Evolutionary conservation across 2,888 invertebrate species (phyloP).

Genomic region (Drosophila multiciliata): DNA sequence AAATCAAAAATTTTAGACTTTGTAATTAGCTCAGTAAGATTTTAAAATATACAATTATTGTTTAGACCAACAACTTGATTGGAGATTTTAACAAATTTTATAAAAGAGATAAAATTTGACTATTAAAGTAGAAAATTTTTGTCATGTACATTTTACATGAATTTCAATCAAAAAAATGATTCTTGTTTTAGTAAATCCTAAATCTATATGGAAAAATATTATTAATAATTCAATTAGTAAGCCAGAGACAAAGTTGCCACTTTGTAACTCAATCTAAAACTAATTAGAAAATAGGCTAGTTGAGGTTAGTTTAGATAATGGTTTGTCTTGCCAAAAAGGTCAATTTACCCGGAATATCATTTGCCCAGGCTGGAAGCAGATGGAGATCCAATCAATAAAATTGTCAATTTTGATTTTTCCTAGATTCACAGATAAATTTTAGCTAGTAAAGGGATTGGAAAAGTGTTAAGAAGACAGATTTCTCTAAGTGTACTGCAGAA

Average conservation of each 20-base stretch:
- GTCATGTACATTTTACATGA: not conserved
- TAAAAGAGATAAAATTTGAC: not conserved
- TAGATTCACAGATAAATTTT: not conserved
- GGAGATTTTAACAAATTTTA: not conserved
- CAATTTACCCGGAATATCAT: not conserved
- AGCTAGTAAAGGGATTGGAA: not conserved
- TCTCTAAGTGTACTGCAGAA: not conserved
- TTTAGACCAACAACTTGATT: not conserved
- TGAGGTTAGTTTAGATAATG: not conserved
- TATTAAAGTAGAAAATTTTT: not conserved
- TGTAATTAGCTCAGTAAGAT: not conserved
- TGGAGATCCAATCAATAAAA: not conserved
- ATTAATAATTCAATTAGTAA: not conserved
- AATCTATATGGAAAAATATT: not conserved
- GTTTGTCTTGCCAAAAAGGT: not conserved
- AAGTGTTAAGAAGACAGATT: not conserved
- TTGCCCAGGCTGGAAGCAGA: not conserved
- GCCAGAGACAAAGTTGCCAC: accelerated
- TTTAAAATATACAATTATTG: not conserved
- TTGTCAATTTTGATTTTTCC: not conserved
- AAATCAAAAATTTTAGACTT: not conserved
- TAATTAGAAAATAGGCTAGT: not conserved
- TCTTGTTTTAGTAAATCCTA: not conserved
- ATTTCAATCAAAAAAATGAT: not conserved
- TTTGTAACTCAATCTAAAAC: not conserved